Conservation (phyloP, 2,888 invertebrate genomes). For the Zygothrica quintamaculata region DNA sequence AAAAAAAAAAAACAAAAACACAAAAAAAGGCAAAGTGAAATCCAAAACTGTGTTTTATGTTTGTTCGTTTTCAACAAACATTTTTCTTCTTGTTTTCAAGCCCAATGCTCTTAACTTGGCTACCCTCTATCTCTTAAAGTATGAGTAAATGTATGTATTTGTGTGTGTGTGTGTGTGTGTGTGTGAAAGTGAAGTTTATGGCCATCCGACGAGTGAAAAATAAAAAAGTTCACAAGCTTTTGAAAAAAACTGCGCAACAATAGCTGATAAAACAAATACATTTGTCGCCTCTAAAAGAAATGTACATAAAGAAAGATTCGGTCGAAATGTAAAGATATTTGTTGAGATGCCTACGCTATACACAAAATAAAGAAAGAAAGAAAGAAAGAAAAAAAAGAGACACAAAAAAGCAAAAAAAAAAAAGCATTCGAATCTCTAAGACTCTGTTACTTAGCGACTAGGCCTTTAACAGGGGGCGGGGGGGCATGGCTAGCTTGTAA, state of each 20-base stretch:
- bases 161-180: conserved; percentile 12
- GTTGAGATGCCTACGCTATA: conserved; percentile 69
- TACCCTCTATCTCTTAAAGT: not conserved
- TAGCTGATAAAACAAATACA: conserved; percentile 78
- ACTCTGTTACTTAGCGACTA: conserved; percentile 13
- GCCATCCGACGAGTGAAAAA: conserved; percentile 35
- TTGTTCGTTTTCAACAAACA: conserved; percentile 76
- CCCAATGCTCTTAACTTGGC: conserved; percentile 19
- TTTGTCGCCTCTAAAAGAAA: conserved; percentile 73
- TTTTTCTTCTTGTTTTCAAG: conserved; percentile 60
- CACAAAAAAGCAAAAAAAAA: not conserved
- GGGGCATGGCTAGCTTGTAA: too few species aligned
- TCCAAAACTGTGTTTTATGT: conserved; percentile 68
- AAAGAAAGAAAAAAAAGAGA: not conserved
- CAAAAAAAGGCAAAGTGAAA: conserved; percentile 52
- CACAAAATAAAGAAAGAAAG: conserved; percentile 20
- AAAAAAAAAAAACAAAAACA: conserved; percentile 7
- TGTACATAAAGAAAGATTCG: conserved; percentile 63
- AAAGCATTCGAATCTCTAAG: conserved; percentile 16
- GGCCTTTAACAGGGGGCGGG: conserved; percentile 1
- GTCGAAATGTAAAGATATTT: conserved; percentile 72
- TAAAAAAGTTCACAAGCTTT: conserved; percentile 63
- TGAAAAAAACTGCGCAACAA: conserved; percentile 58
- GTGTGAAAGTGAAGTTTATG: conserved; percentile 76
- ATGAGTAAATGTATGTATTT: conserved; percentile 10